phyloP scores from a whole-genome alignment of 2,888 invertebrate genomes.

The Epiblema foenella region DNA sequence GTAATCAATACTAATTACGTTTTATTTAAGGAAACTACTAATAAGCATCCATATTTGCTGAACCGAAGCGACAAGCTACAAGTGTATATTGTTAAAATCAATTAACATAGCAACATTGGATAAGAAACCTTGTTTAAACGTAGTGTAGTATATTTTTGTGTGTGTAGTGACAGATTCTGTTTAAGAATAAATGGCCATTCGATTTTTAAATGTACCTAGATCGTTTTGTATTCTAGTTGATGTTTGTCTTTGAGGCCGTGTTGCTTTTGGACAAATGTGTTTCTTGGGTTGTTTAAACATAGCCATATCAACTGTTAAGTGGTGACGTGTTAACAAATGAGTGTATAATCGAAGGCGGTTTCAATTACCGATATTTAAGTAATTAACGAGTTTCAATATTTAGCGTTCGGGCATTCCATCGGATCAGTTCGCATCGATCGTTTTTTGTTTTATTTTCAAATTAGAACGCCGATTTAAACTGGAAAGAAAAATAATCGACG shows the following conservation, averaged over 20 bases:
- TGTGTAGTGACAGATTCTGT: neutral
- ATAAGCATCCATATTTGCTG: conserved; percentile 30
- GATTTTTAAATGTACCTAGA: conserved; percentile 24
- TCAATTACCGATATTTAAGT: conserved; percentile 27
- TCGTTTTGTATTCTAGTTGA: conserved; percentile 20
- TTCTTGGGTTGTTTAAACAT: neutral
- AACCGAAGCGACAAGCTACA: conserved; percentile 9
- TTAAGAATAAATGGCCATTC: conserved; percentile 29
- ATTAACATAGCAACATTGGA: neutral
- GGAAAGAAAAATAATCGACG: neutral
- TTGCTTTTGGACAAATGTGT: neutral
- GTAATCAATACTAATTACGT: conserved; percentile 21
- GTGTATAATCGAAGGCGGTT: conserved; percentile 20
- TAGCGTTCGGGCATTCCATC: conserved; percentile 12
- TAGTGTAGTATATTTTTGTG: neutral
- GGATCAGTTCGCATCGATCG: conserved; percentile 14
- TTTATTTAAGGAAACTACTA: conserved; percentile 38
- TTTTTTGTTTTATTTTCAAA: conserved; percentile 4
- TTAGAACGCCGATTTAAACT: conserved; percentile 12
- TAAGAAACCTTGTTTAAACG: conserved; percentile 8
- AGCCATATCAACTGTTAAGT: conserved; percentile 13
- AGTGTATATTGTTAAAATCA: conserved; percentile 38
- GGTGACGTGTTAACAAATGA: conserved; percentile 1
- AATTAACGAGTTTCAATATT: conserved; percentile 21
- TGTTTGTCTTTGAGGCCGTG: conserved; percentile 3